Evolutionary conservation across 2,797 vertebrate genomes (phyloP), one percentile per base, ranked within the genome.

Genomic region (Chiloscyllium punctatum): DNA sequence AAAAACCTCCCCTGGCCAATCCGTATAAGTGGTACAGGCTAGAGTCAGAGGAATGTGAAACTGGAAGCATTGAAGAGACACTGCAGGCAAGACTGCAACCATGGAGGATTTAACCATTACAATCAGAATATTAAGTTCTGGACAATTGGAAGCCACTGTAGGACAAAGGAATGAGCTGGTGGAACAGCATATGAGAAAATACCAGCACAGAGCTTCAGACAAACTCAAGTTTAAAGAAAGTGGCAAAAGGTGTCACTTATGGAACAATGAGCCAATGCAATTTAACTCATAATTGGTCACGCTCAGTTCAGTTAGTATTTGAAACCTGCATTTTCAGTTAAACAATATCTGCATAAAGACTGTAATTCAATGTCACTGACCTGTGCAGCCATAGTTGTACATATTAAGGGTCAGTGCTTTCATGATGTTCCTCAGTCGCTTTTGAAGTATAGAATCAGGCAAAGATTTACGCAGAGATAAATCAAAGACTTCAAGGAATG

Each of bases 331-430:
- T 53, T 90, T 88, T 53, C 48, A 57, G 27, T 25, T 25, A 53
- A 30, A 91, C 33, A 68, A 6, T 94, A 82, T 95, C 8, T 4
- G 82, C 25, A 62, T 37, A 91, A 66, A 94, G 95, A 69, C 25
- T 21, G 77, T 23, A 68, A 9, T 11, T 23, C 25, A 74, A 30
- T 84, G 96, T 91, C 95, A 33, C 97, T 96, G 86, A 99, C 99
- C 99, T 96, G 98, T 99, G 97, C 99, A 99, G 96, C 98, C 98
- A 0, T 99, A 99, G 97, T 99, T 99, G 96, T 99, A 99, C 96
- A 99, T 97, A 79, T 98, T 99, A 97, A 98, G 97, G 2, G 98
- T 99, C 96, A 99, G 96, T 0, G 98, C 98, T 95, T 98, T 98
- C 97, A 98, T 99, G 96, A 99, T 99, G 97, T 98, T 99, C 51